These are phyloP conservation scores for Rutpela maculata DNA, from an alignment of 2,888 invertebrate genomes.

Conservation along the genomic window DNA sequence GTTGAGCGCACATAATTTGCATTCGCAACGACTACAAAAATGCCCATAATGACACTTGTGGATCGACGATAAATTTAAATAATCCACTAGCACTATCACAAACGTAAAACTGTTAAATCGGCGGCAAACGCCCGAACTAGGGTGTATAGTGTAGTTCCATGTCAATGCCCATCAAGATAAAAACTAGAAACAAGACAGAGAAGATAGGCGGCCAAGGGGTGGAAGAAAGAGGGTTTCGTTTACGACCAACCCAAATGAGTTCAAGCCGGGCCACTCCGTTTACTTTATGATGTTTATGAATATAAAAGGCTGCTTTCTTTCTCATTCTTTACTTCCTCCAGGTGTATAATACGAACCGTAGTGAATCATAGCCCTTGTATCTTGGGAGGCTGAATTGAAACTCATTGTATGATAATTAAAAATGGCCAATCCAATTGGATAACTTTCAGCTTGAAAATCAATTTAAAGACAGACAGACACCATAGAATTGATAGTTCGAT, in stretches of 20 bases:
- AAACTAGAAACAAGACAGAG: slow-evolving; percentile 48
- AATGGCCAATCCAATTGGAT: not conserved
- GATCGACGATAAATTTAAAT: not conserved
- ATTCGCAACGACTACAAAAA: not conserved
- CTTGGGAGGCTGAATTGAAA: not conserved
- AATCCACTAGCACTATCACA: slow-evolving; percentile 3
- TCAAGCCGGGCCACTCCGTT: slow-evolving; percentile 36
- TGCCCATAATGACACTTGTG: slow-evolving; percentile 15
- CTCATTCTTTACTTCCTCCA: slow-evolving; percentile 52
- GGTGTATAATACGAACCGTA: slow-evolving; percentile 47
- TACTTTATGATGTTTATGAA: slow-evolving; percentile 41
- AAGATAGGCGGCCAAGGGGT: slow-evolving; percentile 25
- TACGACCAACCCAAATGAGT: slow-evolving; percentile 37
- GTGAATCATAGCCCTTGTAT: not conserved
- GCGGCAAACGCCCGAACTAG: slow-evolving; percentile 14
- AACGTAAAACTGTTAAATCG: slow-evolving; percentile 17
- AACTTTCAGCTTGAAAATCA: too few species aligned
- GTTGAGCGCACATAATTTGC: slow-evolving; percentile 24
- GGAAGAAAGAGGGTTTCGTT: slow-evolving; percentile 47
- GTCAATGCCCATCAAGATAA: slow-evolving; percentile 58
- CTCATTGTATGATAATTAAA: not conserved
- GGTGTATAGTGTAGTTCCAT: slow-evolving; percentile 31
- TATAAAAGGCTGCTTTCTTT: slow-evolving; percentile 41
- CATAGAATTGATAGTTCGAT: too few species aligned
- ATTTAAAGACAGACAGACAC: too few species aligned